A percentile compares a stretch with the other conserved stretches of the same genome.
Evolutionary conservation across 2,797 vertebrate genomes (phyloP).

Genomic region (Syngnathus acus): DNA sequence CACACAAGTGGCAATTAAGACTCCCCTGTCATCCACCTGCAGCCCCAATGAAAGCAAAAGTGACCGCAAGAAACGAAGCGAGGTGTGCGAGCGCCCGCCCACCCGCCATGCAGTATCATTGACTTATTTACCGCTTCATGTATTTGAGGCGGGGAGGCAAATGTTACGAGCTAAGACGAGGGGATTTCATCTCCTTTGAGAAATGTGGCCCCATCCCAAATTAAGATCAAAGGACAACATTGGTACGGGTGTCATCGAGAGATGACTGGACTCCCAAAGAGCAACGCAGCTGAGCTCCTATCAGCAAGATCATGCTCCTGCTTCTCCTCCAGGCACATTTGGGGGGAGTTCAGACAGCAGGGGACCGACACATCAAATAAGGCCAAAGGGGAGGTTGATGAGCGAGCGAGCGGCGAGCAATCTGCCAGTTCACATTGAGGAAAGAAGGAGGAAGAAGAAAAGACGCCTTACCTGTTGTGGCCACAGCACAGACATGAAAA

Average conservation of each 20-base stretch:
- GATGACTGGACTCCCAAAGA: no score
- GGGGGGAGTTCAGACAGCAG: slow-evolving; percentile 9
- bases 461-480: slow-evolving; percentile 60
- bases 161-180: slow-evolving; percentile 60
- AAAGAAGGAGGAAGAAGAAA: slow-evolving; percentile 8
- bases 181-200: slow-evolving; percentile 48
- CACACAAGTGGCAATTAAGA: slow-evolving; percentile 67
- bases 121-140: slow-evolving; percentile 67
- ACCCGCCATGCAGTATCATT: slow-evolving; percentile 37
- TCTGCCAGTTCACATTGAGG: slow-evolving; percentile 12
- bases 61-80: background rate
- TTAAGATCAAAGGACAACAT: no score
- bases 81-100: no score
- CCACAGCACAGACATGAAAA: slow-evolving; percentile 34
- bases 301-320: no score
- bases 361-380: no score
- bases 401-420: slow-evolving; percentile 25
- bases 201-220: no score
- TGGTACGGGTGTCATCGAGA: no score
- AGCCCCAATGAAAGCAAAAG: slow-evolving; percentile 45
- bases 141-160: slow-evolving; percentile 58
- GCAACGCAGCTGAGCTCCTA: no score
- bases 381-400: slow-evolving; percentile 45
- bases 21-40: slow-evolving; percentile 56
- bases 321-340: slow-evolving; percentile 24